Evolutionary conservation across 1,140 invertebrate species (phyloP).

Genomic region (Grapholita molesta): DNA sequence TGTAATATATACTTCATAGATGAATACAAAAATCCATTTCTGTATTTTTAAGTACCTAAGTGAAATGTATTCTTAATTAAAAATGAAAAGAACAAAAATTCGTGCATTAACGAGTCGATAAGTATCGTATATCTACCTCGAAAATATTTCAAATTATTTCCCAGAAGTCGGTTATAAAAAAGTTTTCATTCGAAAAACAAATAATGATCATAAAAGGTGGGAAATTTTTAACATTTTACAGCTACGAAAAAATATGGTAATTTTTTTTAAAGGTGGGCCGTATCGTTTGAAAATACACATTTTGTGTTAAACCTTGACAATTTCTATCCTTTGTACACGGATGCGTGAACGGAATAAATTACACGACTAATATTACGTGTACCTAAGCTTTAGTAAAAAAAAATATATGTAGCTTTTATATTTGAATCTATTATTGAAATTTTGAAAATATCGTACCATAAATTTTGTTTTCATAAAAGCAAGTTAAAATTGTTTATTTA

Average conservation of each 20-base stretch:
- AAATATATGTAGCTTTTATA: too few relatives aligned
- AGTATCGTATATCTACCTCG: not conserved
- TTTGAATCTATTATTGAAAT: too few relatives aligned
- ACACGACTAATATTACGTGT: not conserved
- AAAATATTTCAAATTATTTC: not conserved
- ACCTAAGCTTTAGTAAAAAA: not conserved
- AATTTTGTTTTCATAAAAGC: too few relatives aligned
- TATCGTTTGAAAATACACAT: not conserved
- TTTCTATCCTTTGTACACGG: not conserved
- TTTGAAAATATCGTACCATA: too few relatives aligned
- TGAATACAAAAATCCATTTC: too few relatives aligned
- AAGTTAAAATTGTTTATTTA: too few relatives aligned
- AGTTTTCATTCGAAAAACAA: not conserved
- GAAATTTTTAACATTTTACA: not conserved
- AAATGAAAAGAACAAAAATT: not conserved
- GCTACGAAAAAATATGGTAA: not conserved
- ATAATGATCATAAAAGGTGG: not conserved
- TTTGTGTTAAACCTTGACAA: not conserved
- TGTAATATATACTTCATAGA: too few relatives aligned
- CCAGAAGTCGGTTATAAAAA: not conserved
- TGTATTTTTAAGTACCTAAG: not conserved
- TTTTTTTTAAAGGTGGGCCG: not conserved
- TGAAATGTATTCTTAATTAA: not conserved
- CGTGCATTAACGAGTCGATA: not conserved
- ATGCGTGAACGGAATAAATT: not conserved